Evolutionary conservation across 2,113 vertebrate genomes (phyloP), one percentile per base, ranked within the genome.

Genomic region (Sorex fumeus): DNA sequence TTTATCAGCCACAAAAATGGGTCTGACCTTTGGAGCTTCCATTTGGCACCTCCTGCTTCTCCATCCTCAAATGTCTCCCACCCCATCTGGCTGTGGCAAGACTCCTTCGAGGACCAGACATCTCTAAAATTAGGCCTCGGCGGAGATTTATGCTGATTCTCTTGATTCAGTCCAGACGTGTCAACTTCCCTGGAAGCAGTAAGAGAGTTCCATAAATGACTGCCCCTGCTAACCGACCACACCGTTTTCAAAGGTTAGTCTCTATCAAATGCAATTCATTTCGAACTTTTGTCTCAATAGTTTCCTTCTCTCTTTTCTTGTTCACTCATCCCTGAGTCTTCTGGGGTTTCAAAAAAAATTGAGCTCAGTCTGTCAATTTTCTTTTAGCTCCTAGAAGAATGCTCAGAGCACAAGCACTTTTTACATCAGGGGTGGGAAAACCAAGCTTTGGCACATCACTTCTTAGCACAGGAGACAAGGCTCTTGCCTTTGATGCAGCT

Each of bases 151-250:
- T 91, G 91, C 95, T 95, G 95, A 95, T 95, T 95, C 94, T 93
- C 88, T 91, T 95, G 85, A 95, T 95, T 97, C 94, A 90, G 93
- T 95, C 96, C 94, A 95, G 95, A 95, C 92, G 86, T 96, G 88
- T 96, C 94, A 95, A 94, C 83, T 93, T 95, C 88, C 93, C 93
- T 93, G 90, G 94, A 96, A 97, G 92, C 94, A 84, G 79, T 76
- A 57, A 93, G 80, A 95, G 84, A 50, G 40, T 93, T 94, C 93
- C 84, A 85, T 92, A 93, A 96, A 96, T 95, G 88, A 90, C 90
- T 91, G 77, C 84, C 92, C 85, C 88, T 94, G 95, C 90, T 92
- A 94, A 92, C 91, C 60, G 60, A 95, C 94, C 90, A 69, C 90
- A 95, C 88, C 95, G 95, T 96, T 96, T 97, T 93, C 92, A 93